Conservation (phyloP, 2,797 vertebrate species). For the Phataginus tricuspis region DNA sequence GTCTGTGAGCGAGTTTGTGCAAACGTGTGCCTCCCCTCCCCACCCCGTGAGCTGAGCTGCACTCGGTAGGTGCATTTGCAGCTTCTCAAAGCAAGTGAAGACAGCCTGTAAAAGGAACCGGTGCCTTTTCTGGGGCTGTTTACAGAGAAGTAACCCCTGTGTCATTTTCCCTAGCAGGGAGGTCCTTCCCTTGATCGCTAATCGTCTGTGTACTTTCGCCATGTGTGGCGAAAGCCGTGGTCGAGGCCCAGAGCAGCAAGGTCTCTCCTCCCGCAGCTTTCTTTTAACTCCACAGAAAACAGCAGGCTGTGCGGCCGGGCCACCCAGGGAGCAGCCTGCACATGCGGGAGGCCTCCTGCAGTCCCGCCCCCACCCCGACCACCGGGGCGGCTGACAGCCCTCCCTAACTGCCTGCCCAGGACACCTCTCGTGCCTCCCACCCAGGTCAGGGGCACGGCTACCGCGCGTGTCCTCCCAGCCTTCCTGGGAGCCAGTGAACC, state of each 20-base stretch:
- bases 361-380: constrained; percentile 2
- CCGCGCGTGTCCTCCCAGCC: not conserved
- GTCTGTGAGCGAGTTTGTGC: not conserved
- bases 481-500: not conserved
- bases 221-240: constrained; percentile 84
- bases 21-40: constrained; percentile 64
- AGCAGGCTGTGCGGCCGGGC: constrained; percentile 78
- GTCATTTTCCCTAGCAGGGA: constrained; percentile 85
- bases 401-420: not conserved
- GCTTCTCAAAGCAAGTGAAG: constrained; percentile 83
- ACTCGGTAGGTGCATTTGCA: constrained; percentile 78
- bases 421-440: not conserved
- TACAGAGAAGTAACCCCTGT: constrained; percentile 86
- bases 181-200: constrained; percentile 86
- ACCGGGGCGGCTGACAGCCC: not conserved
- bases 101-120: constrained; percentile 79
- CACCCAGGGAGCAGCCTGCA: constrained; percentile 81
- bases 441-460: rapidly evolving
- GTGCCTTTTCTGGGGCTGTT: constrained; percentile 83
- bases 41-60: constrained; percentile 73
- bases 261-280: constrained; percentile 77
- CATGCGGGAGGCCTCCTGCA: constrained; percentile 65
- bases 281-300: constrained; percentile 83
- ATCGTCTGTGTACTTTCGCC: constrained; percentile 86
- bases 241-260: constrained; percentile 66